A percentile compares a stretch with the other conserved stretches of the same genome.
These are phyloP conservation scores for Ochropleura plecta DNA, from an alignment of 2,888 invertebrate species.

Conservation along the genomic window DNA sequence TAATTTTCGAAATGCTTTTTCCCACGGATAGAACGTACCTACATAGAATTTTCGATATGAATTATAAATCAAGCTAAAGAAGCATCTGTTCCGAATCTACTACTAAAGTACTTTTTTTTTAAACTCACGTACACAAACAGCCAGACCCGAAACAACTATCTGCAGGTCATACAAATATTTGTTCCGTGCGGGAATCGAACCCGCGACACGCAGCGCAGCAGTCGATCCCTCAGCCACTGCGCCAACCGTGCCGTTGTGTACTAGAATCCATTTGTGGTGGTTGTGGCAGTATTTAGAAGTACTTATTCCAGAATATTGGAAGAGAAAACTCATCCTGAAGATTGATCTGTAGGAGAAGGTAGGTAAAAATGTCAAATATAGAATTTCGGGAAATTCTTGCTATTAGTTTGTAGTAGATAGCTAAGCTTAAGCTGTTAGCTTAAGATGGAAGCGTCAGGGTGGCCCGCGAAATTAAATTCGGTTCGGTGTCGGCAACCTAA, in stretches of 20 bases:
- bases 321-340: neutral
- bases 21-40: neutral
- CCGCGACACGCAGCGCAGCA: too few relatives aligned
- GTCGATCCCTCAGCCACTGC: too few relatives aligned
- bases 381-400: neutral
- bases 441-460: too few relatives aligned
- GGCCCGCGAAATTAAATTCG: too few relatives aligned
- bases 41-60: neutral
- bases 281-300: neutral
- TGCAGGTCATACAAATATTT: too few relatives aligned
- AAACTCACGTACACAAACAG: too few relatives aligned
- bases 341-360: neutral
- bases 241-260: too few relatives aligned
- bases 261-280: neutral
- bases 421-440: neutral
- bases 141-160: too few relatives aligned
- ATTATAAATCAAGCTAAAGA: neutral
- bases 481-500: too few relatives aligned
- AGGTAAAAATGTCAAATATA: neutral
- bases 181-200: too few relatives aligned
- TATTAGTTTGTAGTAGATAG: neutral
- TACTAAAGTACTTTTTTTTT: too few relatives aligned
- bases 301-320: neutral
- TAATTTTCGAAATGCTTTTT: neutral
- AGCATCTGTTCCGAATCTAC: neutral